Evolutionary conservation across 1,140 invertebrate species (phyloP).

Genomic region (Oncopodura yosiiana): DNA sequence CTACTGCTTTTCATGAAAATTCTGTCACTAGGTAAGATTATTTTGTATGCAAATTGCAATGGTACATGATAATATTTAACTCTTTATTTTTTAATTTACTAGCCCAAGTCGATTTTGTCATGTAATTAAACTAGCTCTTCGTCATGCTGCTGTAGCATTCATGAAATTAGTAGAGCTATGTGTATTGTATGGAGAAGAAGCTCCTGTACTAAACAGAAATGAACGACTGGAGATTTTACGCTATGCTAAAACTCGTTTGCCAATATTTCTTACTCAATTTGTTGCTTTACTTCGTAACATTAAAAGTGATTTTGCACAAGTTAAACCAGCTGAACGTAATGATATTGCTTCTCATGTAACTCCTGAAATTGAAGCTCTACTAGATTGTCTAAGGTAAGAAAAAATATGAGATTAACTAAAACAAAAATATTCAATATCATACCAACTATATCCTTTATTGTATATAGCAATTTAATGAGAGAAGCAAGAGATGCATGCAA

Average conservation of each 20-base stretch:
- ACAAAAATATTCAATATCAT: no score
- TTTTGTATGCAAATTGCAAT: no score
- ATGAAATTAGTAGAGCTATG: constrained; percentile 37
- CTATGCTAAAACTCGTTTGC: constrained; percentile 53
- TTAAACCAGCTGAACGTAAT: constrained; percentile 47
- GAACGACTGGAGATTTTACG: constrained; percentile 45
- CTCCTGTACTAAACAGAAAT: constrained; percentile 34
- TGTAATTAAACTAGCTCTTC: constrained; percentile 50
- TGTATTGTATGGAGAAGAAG: constrained; percentile 35
- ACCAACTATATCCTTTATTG: no score
- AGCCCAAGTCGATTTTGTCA: constrained; percentile 50
- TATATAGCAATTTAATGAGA: constrained; percentile 20
- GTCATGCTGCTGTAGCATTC: constrained; percentile 48
- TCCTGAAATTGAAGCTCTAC: constrained; percentile 51
- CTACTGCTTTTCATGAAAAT: constrained; percentile 29
- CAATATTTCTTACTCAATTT: constrained; percentile 53
- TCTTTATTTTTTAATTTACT: no score
- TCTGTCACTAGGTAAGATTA: no score
- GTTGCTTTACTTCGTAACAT: constrained; percentile 50
- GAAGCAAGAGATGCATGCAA: constrained; percentile 32
- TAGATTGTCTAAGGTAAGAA: constrained; percentile 45
- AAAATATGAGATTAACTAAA: no score
- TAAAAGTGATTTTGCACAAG: constrained; percentile 48
- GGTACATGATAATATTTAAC: no score
- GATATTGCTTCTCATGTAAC: constrained; percentile 54